These are phyloP conservation scores for Lampropteryx suffumata DNA, from an alignment of 2,888 invertebrate species.

Conservation along the genomic window DNA sequence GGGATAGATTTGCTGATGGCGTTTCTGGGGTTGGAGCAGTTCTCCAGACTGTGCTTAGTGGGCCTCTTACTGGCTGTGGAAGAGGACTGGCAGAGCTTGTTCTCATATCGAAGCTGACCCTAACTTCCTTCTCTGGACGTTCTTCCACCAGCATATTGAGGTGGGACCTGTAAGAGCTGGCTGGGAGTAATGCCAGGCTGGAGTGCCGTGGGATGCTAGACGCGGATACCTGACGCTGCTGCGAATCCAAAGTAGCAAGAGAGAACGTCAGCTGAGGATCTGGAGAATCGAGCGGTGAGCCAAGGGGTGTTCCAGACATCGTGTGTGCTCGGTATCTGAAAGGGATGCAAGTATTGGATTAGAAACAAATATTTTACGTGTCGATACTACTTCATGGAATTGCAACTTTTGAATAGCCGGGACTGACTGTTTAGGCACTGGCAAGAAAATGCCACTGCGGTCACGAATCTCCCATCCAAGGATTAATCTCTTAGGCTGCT, in stretches of 20 bases:
- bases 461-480: too few species aligned
- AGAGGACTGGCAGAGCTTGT: slow-evolving; percentile 61
- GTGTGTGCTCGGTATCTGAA: slow-evolving; percentile 92
- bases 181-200: slow-evolving; percentile 72
- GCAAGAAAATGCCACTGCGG: too few species aligned
- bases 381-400: too few species aligned
- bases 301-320: slow-evolving; percentile 89
- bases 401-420: too few species aligned
- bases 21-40: slow-evolving; percentile 85
- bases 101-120: slow-evolving; percentile 74
- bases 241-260: slow-evolving; percentile 83
- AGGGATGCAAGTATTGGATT: neutral
- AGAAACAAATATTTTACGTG: neutral
- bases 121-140: slow-evolving; percentile 72
- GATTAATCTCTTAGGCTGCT: too few species aligned
- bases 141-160: slow-evolving; percentile 78
- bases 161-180: slow-evolving; percentile 76
- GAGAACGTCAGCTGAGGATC: slow-evolving; percentile 87
- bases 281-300: slow-evolving; percentile 92
- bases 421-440: too few species aligned
- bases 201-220: slow-evolving; percentile 76
- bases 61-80: slow-evolving; percentile 69
- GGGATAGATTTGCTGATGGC: slow-evolving; percentile 85
- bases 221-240: slow-evolving; percentile 85
- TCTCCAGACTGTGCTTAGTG: slow-evolving; percentile 72